These are phyloP conservation scores for Yponomeuta cagnagella DNA, from an alignment of 2,888 invertebrate species.

Conservation along the genomic window DNA sequence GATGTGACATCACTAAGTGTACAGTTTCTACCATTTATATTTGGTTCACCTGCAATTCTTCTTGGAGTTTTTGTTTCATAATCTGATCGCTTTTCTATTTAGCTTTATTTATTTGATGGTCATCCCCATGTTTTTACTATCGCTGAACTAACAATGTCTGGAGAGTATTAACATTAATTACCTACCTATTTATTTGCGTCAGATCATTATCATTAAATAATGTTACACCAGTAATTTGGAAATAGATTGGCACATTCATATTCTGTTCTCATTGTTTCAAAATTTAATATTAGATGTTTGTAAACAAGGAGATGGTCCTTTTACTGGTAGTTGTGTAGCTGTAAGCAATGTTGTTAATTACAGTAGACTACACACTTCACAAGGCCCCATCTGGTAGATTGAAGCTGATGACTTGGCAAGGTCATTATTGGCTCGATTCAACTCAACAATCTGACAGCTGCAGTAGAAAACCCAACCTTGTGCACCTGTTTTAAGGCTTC, in stretches of 20 bases:
- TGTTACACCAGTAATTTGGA: conserved; percentile 16
- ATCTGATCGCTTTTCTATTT: conserved; percentile 45
- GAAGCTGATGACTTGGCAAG: conserved; percentile 46
- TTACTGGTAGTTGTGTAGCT: neutral
- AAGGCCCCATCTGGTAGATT: conserved; percentile 13
- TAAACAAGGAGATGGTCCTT: neutral
- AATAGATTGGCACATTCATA: conserved; percentile 15
- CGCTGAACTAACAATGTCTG: conserved; percentile 49
- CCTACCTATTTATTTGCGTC: conserved; percentile 25
- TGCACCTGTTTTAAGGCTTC: conserved; percentile 10
- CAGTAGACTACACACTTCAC: neutral
- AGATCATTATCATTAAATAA: conserved; percentile 22
- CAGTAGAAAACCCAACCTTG: conserved; percentile 3
- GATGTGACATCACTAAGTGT: conserved; percentile 56
- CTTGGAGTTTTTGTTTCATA: conserved; percentile 51
- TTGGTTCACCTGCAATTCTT: conserved; percentile 49
- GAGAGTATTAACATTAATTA: conserved; percentile 33
- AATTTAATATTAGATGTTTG: conserved; percentile 8
- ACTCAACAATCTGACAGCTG: neutral
- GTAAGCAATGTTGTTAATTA: conserved; percentile 7
- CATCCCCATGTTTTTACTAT: conserved; percentile 28
- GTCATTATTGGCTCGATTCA: conserved; percentile 44
- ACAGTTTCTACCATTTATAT: conserved; percentile 46
- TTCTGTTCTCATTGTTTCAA: conserved; percentile 16
- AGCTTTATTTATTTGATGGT: conserved; percentile 48